Conservation (phyloP, 37 sponge, comb jelly and placozoan species). For the Theonella swinhoei region DNA sequence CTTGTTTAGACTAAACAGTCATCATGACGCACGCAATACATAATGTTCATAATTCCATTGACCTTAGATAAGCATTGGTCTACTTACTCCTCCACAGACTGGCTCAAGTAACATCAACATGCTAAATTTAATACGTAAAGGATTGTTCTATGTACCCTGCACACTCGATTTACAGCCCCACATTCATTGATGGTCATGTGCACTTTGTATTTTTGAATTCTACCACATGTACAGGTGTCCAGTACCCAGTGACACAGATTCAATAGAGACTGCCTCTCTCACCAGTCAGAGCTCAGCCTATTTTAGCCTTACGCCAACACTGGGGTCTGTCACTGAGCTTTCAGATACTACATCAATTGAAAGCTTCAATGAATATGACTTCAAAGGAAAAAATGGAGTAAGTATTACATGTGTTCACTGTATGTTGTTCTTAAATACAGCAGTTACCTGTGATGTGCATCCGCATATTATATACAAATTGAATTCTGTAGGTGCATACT, state of each 20-base stretch:
- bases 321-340: conserved; percentile 33
- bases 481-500: not conserved
- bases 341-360: conserved; percentile 45
- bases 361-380: conserved; percentile 21
- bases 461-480: not conserved
- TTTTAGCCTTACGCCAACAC: conserved; percentile 24
- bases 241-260: conserved; percentile 23
- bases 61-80: no score
- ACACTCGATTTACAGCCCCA: no score
- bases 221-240: conserved; percentile 5
- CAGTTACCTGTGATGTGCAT: not conserved
- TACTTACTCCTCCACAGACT: no score
- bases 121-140: no score
- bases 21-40: no score
- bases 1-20: no score
- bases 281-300: conserved; percentile 49
- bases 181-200: no score
- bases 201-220: no score
- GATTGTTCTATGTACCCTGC: no score
- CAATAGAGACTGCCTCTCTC: conserved; percentile 32
- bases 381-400: not conserved
- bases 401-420: not conserved
- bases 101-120: no score
- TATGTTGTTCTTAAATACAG: no score
- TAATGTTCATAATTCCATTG: no score